Evolutionary conservation across 2,888 invertebrate species (phyloP).

Genomic region (Agrotis clavis): DNA sequence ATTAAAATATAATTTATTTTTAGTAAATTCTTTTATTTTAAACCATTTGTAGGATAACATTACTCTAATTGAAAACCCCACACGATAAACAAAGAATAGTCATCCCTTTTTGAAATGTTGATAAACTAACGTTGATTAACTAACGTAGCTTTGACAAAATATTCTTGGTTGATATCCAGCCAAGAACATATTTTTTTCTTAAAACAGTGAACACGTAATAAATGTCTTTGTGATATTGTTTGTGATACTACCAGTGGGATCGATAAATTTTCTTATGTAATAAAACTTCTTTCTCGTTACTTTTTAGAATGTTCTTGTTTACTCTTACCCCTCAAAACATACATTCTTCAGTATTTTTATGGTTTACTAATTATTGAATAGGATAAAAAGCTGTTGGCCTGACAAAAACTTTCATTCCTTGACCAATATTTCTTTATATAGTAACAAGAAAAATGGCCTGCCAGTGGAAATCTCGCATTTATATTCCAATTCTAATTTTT

Average conservation of each 20-base stretch:
- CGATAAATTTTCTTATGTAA: constrained; percentile 57
- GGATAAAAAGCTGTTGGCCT: constrained; percentile 44
- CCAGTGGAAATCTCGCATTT: constrained; percentile 82
- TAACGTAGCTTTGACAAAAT: constrained; percentile 63
- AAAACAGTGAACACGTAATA: constrained; percentile 70
- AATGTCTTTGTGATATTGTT: constrained; percentile 71
- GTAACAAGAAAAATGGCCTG: constrained; percentile 85
- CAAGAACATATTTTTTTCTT: constrained; percentile 70
- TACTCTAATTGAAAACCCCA: neutral
- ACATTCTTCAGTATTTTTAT: constrained; percentile 31
- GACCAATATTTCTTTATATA: constrained; percentile 87
- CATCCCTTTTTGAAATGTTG: constrained; percentile 50
- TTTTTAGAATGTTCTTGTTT: constrained; percentile 41
- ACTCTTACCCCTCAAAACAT: constrained; percentile 19
- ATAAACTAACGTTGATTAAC: constrained; percentile 67
- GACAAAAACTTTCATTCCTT: constrained; percentile 74
- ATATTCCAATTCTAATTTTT: constrained; percentile 85
- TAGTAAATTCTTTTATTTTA: neutral
- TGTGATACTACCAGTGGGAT: constrained; percentile 52
- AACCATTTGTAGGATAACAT: neutral
- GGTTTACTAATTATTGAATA: constrained; percentile 45
- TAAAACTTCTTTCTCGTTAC: constrained; percentile 45
- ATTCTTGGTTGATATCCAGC: constrained; percentile 68
- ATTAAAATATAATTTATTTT: too few species aligned
- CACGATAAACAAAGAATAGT: neutral